Conservation (phyloP, 2,888 invertebrate genomes). For the Ligdia adustata region DNA sequence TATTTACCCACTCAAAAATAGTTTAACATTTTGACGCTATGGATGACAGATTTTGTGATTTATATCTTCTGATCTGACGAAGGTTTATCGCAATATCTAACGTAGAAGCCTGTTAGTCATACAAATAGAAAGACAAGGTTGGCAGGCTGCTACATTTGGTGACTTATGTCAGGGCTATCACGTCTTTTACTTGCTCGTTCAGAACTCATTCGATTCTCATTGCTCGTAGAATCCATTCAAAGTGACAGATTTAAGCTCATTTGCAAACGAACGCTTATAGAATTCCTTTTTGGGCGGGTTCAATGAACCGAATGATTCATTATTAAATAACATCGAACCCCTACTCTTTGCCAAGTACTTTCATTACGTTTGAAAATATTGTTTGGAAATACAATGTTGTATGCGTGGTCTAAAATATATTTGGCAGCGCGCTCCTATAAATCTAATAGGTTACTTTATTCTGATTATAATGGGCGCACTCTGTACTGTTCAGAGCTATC, state of each 20-base stretch:
- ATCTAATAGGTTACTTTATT: constrained; percentile 39
- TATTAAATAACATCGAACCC: constrained; percentile 48
- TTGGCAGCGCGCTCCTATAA: constrained; percentile 37
- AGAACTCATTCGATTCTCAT: constrained; percentile 48
- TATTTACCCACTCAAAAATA: no score
- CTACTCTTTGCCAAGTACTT: constrained; percentile 47
- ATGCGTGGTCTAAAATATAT: constrained; percentile 31
- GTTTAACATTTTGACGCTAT: background rate
- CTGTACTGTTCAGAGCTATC: constrained; percentile 41
- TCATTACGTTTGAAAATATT: constrained; percentile 38
- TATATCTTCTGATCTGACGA: constrained; percentile 42
- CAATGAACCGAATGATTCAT: constrained; percentile 64
- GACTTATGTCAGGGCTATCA: constrained; percentile 77
- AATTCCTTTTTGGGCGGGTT: constrained; percentile 57
- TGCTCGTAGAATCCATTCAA: constrained; percentile 59
- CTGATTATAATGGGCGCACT: constrained; percentile 38
- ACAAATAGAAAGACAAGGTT: constrained; percentile 76
- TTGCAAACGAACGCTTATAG: constrained; percentile 55
- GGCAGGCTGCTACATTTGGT: constrained; percentile 77
- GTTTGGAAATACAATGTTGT: constrained; percentile 27
- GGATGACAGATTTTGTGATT: constrained; percentile 34
- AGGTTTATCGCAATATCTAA: constrained; percentile 51
- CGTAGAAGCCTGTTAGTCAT: constrained; percentile 53
- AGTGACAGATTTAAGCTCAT: constrained; percentile 48
- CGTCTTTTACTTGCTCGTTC: constrained; percentile 54